Evolutionary conservation across 1,140 invertebrate species (phyloP), one percentile per base, ranked within the genome.

Genomic region (Hirudo medicinalis): DNA sequence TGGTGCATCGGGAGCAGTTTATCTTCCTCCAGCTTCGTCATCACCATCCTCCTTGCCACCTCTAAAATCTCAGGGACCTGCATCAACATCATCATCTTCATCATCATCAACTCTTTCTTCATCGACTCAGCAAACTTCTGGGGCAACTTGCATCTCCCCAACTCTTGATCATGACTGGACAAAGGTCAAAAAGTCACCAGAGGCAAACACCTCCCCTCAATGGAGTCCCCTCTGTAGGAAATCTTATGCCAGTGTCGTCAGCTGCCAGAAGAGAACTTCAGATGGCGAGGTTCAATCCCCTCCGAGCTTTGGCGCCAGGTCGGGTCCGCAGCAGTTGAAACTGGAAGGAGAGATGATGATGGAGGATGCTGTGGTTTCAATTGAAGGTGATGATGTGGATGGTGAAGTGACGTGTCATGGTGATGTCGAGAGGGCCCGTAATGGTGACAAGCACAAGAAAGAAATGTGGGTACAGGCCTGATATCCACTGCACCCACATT

Each of bases 161-260:
- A 25, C 29, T 22, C 22, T 25, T 20, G 57, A 63, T 32, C 57
- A 25, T 2, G 57, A 63, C 11, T 63, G 57, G 57, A 63, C 29
- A 15, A 63, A 63, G 57, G 57, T 63, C 57, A 63, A 63, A 32
- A 63, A 63, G 29, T 32, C 29, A 6, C 57, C 57, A 1, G 22
- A 32, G 22, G 57, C 57, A 13, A 63, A 63, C 57, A 63, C 57
- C 22, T 63, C 57, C 57, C 57, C 57, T 6, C 57, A 63, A n/a
- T 63, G 57, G 57, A 63, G 57, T 63, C 57, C 57, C 29, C 43
- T 49, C 11, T 63, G 57, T 32, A 63, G 57, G 57, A 22, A 32
- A 32, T 63, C 57, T 11, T 63, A 63, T 63, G 57, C 57, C 57
- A 63, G 57, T n/a, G 57, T 63, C 29, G 57, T 63, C 57, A n/a